phyloP scores from a whole-genome alignment of 2,888 invertebrate species.

The Strigamia crassipes region DNA sequence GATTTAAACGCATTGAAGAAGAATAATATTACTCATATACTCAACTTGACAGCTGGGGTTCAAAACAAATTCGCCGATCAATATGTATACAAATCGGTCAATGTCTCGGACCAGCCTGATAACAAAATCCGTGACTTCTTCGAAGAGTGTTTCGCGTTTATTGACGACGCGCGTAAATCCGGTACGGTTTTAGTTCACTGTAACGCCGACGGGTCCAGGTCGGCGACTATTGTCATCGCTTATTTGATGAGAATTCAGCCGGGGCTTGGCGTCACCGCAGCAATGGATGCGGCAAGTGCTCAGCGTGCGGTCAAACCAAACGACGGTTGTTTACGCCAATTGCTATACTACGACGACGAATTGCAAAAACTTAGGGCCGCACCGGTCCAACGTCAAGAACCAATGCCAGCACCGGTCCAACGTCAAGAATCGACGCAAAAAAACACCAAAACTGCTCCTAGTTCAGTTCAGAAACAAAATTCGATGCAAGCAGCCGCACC shows the following conservation, averaged over 20 bases:
- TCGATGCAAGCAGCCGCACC: not conserved
- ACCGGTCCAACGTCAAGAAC: not conserved
- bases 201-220: constrained; percentile 88
- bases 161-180: constrained; percentile 64
- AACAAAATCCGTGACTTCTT: constrained; percentile 54
- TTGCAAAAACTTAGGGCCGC: not conserved
- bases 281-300: constrained; percentile 70
- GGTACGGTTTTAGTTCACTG: constrained; percentile 80
- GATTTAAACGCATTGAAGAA: constrained; percentile 65
- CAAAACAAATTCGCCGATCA: constrained; percentile 47
- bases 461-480: not conserved
- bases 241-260: constrained; percentile 70
- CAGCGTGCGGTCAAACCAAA: constrained; percentile 77
- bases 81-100: constrained; percentile 65
- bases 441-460: not conserved
- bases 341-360: constrained; percentile 60
- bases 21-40: constrained; percentile 65
- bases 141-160: constrained; percentile 66
- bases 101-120: constrained; percentile 64
- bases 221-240: constrained; percentile 76
- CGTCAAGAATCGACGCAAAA: not conserved
- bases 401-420: not conserved
- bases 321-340: constrained; percentile 75
- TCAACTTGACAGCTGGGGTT: constrained; percentile 52
- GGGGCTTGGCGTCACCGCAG: constrained; percentile 66